phyloP scores from a whole-genome alignment of 2,797 vertebrate genomes.

The Nannoperca australis region DNA sequence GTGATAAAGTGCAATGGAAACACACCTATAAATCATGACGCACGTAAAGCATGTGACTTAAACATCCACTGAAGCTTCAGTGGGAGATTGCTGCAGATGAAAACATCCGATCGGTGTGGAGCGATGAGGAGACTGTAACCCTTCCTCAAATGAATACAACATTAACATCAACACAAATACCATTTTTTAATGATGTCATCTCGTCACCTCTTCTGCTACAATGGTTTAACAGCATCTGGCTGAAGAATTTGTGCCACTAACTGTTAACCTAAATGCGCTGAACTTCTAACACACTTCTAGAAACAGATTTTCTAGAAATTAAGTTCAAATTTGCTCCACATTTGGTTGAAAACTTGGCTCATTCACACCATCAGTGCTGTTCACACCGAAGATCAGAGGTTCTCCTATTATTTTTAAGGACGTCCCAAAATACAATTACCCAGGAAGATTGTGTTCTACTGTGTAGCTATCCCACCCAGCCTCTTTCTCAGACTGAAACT shows the following conservation, averaged over 20 bases:
- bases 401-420: background rate
- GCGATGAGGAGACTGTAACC: no score
- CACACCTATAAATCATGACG: no score
- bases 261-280: background rate
- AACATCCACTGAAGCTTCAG: no score
- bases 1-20: background rate
- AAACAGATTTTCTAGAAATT: background rate
- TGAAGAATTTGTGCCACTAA: background rate
- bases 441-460: background rate
- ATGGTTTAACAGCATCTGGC: background rate
- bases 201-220: background rate
- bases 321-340: background rate
- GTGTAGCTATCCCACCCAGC: no score
- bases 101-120: no score
- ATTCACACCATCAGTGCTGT: background rate
- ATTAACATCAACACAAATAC: no score
- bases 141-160: no score
- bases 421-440: background rate
- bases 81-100: background rate
- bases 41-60: background rate
- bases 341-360: background rate
- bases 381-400: background rate
- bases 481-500: slow-evolving; percentile 42
- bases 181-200: no score
- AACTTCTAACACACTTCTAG: background rate